Conservation (phyloP, 2,888 invertebrate species). For the Cheilosia impressa region DNA sequence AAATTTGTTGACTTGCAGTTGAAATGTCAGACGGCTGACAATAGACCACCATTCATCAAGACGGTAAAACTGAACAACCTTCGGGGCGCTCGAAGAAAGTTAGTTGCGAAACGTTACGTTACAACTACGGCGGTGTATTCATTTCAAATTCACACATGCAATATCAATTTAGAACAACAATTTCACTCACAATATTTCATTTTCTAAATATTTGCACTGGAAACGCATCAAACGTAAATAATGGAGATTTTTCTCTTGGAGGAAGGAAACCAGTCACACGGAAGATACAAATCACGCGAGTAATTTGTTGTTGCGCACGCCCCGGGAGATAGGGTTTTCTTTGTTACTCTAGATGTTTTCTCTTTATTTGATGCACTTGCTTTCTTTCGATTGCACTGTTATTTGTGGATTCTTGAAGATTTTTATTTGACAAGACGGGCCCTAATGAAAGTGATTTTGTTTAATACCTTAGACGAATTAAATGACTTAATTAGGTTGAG, state of each 20-base stretch:
- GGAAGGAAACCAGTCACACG: constrained; percentile 33
- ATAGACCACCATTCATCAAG: constrained; percentile 28
- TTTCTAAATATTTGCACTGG: constrained; percentile 63
- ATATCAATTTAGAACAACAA: constrained; percentile 45
- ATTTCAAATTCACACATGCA: constrained; percentile 53
- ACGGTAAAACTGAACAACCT: not conserved
- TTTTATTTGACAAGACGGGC: constrained; percentile 6
- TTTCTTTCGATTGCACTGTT: constrained; percentile 47
- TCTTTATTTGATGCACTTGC: constrained; percentile 25
- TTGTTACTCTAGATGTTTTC: not conserved
- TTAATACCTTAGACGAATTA: constrained; percentile 11
- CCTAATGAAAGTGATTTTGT: constrained; percentile 38
- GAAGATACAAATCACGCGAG: constrained; percentile 47
- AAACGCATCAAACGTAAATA: constrained; percentile 40
- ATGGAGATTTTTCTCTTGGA: not conserved
- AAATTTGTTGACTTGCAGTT: constrained; percentile 15
- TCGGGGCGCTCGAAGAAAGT: constrained; percentile 49
- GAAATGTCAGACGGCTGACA: constrained; percentile 16
- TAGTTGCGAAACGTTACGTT: constrained; percentile 23
- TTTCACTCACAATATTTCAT: constrained; percentile 67
- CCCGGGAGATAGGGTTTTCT: constrained; percentile 1
- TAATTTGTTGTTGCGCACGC: not conserved
- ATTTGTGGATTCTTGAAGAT: constrained; percentile 14
- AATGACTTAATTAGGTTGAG: constrained; percentile 43
- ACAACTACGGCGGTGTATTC: constrained; percentile 27